Base-by-base conservation (phyloP, 2,797 vertebrate species). In the Sebastes hubbsi region DNA sequence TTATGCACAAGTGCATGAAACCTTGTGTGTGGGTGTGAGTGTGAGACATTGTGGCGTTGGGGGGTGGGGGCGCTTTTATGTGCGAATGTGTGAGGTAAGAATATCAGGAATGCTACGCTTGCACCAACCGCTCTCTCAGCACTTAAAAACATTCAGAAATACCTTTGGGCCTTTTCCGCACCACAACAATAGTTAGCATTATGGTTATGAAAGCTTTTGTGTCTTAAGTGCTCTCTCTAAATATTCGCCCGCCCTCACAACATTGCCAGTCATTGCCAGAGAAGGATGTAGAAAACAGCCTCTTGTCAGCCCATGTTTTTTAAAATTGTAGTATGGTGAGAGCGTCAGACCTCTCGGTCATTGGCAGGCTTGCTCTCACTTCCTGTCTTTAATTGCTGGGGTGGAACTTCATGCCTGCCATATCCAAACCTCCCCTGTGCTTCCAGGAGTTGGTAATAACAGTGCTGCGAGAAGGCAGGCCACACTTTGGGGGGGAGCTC, bases 351-450 rank as follows among this genome's bases (percentile, higher is more conserved):
- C 56, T 69, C n/a, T 52, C 52, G 72, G 73, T 87, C 71, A 73
- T 67, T 30, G 67, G 36, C 52, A 54, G 72, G 60, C 69, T 18
- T 32, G 68, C 71, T 72, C 14, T 72, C 25, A 24, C 65, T 84
- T 90, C 82, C 68, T 89, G 78, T 88, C 36, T 84, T 61, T 90
- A 90, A 93, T 89, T 89, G 84, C 72, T 60, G 67, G 79, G 76
- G 69, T 89, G 69, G 65, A 78, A 75, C 85, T 55, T 87, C 70
- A 75, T 85, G 60, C 56, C 49, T 77, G 72, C 38, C 54, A 29
- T 75, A 74, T 72, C 38, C 49, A 4, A 81, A 34, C 74, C 83
- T 79, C 75, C 74, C 68, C 60, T 27, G 0, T 61, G 68, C 49
- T 68, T 78, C 72, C 67, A 82, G 77, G 72, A 86, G 70, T 18